Evolutionary conservation across 2,888 invertebrate species (phyloP).

Genomic region (Polymixis lichenea): DNA sequence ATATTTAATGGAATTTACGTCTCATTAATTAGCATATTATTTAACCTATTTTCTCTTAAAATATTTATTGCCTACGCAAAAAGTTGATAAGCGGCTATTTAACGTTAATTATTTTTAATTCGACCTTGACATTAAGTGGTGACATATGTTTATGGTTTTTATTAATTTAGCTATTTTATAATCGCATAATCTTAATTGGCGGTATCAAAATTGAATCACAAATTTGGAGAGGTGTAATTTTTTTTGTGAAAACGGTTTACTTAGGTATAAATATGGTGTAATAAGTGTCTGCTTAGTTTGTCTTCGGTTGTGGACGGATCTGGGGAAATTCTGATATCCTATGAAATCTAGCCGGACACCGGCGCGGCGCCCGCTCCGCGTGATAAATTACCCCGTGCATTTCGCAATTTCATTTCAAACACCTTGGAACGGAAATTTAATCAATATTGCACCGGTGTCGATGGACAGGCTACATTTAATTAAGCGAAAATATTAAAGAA

Average conservation of each 20-base stretch:
- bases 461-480: slow-evolving; percentile 32
- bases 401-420: slow-evolving; percentile 47
- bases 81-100: slow-evolving; percentile 43
- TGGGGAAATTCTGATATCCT: slow-evolving; percentile 76
- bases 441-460: slow-evolving; percentile 49
- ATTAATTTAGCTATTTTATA: slow-evolving; percentile 30
- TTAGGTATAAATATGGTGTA: slow-evolving; percentile 25
- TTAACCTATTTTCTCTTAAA: slow-evolving; percentile 27
- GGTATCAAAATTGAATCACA: slow-evolving; percentile 2
- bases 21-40: slow-evolving; percentile 37
- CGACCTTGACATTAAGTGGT: slow-evolving; percentile 60
- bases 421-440: slow-evolving; percentile 49
- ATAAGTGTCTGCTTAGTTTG: slow-evolving; percentile 48
- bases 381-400: slow-evolving; percentile 49
- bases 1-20: slow-evolving; percentile 23
- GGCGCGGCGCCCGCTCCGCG: slow-evolving; percentile 29
- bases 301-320: slow-evolving; percentile 43
- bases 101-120: slow-evolving; percentile 35
- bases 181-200: slow-evolving; percentile 14
- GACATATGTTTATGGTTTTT: slow-evolving; percentile 37
- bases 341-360: slow-evolving; percentile 72
- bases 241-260: slow-evolving; percentile 22
- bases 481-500: slow-evolving; percentile 34
- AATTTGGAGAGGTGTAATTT: neutral
- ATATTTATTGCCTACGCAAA: slow-evolving; percentile 20